phyloP scores from a whole-genome alignment of 2,797 vertebrate genomes.

The Pelochelys cantorii region DNA sequence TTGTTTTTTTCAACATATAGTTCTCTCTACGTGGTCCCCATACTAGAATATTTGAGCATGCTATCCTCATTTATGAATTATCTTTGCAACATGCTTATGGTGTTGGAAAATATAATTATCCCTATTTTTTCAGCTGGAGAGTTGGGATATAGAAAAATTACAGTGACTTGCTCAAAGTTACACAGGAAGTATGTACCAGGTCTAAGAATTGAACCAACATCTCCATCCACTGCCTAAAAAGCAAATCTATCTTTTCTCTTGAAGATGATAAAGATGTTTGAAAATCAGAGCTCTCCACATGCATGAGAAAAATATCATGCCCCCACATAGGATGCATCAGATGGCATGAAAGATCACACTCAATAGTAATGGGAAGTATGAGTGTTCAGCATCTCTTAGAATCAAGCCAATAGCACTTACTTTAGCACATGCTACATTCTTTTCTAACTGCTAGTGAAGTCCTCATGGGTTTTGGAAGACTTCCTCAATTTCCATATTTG shows the following conservation, averaged over 20 bases:
- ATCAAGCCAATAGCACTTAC: neutral
- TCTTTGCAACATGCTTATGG: neutral
- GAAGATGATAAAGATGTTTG: neutral
- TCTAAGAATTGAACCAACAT: neutral
- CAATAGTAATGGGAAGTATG: neutral
- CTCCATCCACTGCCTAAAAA: neutral
- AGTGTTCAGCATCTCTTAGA: slow-evolving; percentile 9
- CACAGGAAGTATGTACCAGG: neutral
- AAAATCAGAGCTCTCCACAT: neutral
- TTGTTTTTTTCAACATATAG: neutral
- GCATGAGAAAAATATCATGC: neutral
- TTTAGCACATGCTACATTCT: neutral
- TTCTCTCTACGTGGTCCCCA: neutral
- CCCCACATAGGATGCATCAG: neutral
- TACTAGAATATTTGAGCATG: neutral
- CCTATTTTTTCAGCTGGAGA: neutral
- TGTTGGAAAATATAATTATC: neutral
- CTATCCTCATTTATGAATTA: neutral
- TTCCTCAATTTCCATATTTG: neutral
- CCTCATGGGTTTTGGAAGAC: neutral
- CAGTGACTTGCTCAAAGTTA: neutral
- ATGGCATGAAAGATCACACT: neutral
- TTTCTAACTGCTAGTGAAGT: neutral
- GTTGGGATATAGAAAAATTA: neutral
- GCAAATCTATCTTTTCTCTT: neutral